Base-by-base conservation (phyloP, 2,113 vertebrate genomes). In the Paralichthys olivaceus region DNA sequence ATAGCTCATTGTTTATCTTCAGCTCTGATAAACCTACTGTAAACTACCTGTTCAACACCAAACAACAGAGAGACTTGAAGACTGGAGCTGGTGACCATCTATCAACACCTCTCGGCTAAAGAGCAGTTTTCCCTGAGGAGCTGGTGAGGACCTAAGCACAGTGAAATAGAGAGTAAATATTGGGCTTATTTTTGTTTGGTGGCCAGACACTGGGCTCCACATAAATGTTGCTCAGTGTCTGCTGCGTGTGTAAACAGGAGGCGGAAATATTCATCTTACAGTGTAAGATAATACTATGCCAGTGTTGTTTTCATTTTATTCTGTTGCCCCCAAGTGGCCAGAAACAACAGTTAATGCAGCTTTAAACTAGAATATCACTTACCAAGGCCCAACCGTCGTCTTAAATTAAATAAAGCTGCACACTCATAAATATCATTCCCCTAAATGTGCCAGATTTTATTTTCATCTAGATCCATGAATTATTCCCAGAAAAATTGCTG, bases 131-230 rank as follows among this genome's bases (percentile, higher is more conserved):
- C 54, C 54, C 25, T 26, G 23, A 4, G 56, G 56, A 17, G 56
- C 29, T 29, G 25, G 56, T 19, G 11, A 51, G 23, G 8, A 45
- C 62, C 63, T 49, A 11, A 66, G 7, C 14, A 51, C 40, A 64
- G 22, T 70, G 56, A 77, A 65, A 4, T 59, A 19, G 12, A 51
- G 43, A 64, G 43, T 70, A 64, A 77, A 71, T 71, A 57, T 71
- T 62, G 26, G 60, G 4, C 28, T 5, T 28, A 28, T 28, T 28
- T 73, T 64, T 57, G 32, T 43, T 12, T 22, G 14, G 12, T 40
- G 15, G 55, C 32, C 34, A 40, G 19, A 25, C 34, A 43, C 8
- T 34, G 5, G 5, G 5, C 12, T 61, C 32, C 58, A 61, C 20
- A 56, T 57, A 11, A 3, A 25, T 55, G 58, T 9, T 34, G 37